Evolutionary conservation across 2,888 invertebrate species (phyloP).

Genomic region (Leptothorax acervorum): DNA sequence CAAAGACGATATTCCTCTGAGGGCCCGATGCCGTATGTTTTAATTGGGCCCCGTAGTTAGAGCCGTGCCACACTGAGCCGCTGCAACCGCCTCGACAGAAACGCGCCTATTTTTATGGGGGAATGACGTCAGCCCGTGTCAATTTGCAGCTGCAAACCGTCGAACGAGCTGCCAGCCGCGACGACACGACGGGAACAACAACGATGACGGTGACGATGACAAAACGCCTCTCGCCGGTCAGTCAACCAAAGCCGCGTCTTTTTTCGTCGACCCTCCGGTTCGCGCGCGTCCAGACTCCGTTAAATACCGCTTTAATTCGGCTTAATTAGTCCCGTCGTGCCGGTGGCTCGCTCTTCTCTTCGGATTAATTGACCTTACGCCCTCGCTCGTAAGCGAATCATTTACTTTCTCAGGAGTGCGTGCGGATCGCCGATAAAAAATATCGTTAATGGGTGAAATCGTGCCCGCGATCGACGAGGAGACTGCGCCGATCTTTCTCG

Average conservation of each 20-base stretch:
- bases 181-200: background rate
- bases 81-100: conserved; percentile 23
- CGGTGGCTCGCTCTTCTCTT: conserved; percentile 50
- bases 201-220: conserved; percentile 6
- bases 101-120: conserved; percentile 59
- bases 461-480: background rate
- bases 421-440: conserved; percentile 43
- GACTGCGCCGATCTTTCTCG: background rate
- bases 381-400: conserved; percentile 42
- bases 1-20: conserved; percentile 36
- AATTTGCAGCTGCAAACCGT: conserved; percentile 56
- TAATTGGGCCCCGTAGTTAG: conserved; percentile 59
- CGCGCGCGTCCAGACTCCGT: conserved; percentile 52
- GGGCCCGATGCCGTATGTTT: conserved; percentile 51
- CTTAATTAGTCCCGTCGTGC: conserved; percentile 73
- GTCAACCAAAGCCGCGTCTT: conserved; percentile 73
- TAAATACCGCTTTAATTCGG: conserved; percentile 77
- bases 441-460: conserved; percentile 9
- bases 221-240: conserved; percentile 63
- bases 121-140: conserved; percentile 62
- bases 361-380: conserved; percentile 71
- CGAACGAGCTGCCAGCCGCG: conserved; percentile 39
- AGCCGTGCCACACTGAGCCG: background rate
- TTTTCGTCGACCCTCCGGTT: conserved; percentile 29
- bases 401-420: conserved; percentile 54